Conservation (phyloP, 2,888 invertebrate genomes). For the Eurytoma californica region DNA sequence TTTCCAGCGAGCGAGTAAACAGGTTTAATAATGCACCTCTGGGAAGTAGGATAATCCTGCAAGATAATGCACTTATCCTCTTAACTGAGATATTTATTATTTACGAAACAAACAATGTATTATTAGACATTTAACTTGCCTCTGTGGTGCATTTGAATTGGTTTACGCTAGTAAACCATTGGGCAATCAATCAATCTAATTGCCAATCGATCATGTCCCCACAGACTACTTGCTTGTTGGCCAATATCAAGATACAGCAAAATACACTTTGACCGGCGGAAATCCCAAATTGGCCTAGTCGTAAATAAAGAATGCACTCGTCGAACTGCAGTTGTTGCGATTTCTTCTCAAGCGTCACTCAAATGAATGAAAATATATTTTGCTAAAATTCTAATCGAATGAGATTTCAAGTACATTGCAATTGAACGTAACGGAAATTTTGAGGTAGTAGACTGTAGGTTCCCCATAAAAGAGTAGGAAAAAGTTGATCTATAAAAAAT, state of each 20-base stretch:
- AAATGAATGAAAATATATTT: too few relatives aligned
- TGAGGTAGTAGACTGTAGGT: too few relatives aligned
- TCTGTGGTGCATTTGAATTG: slow-evolving; percentile 39
- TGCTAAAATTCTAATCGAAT: too few relatives aligned
- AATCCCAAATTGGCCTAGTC: slow-evolving; percentile 32
- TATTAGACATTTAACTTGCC: slow-evolving; percentile 37
- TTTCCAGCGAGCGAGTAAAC: neutral
- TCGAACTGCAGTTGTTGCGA: slow-evolving; percentile 16
- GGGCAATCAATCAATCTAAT: slow-evolving; percentile 55
- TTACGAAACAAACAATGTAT: slow-evolving; percentile 42
- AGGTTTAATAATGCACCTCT: slow-evolving; percentile 1
- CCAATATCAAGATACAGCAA: slow-evolving; percentile 38
- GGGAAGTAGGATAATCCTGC: neutral
- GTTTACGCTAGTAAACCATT: slow-evolving; percentile 14
- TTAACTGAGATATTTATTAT: slow-evolving; percentile 40
- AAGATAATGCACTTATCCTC: neutral
- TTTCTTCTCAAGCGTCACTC: neutral
- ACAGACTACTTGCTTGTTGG: slow-evolving; percentile 38
- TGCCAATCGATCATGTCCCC: slow-evolving; percentile 52
- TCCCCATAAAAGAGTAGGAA: too few relatives aligned
- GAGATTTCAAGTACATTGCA: too few relatives aligned
- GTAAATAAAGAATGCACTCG: slow-evolving; percentile 37
- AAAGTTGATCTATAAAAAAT: neutral
- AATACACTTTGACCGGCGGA: slow-evolving; percentile 7
- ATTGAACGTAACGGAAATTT: too few relatives aligned